Evolutionary conservation across 2,113 vertebrate species (phyloP).

Genomic region (Oryzias celebensis): DNA sequence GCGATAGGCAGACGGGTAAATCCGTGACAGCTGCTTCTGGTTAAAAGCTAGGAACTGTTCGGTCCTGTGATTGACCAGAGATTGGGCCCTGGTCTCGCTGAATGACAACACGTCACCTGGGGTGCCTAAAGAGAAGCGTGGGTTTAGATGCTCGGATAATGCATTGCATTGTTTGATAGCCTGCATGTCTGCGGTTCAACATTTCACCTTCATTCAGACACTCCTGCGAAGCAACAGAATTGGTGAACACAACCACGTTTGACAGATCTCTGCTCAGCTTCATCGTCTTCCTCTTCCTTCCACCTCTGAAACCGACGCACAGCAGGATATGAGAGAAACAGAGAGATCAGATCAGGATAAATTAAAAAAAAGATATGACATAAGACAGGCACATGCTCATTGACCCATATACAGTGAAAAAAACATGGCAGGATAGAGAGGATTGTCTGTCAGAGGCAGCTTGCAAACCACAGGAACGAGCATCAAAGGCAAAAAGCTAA

Average conservation of each 20-base stretch:
- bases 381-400: background rate
- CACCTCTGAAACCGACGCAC: slow-evolving; percentile 70
- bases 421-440: slow-evolving; percentile 14
- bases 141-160: background rate
- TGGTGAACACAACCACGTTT: slow-evolving; percentile 93
- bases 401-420: slow-evolving; percentile 21
- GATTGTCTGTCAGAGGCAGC: slow-evolving; percentile 44
- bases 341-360: background rate
- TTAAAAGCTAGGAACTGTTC: slow-evolving; percentile 93
- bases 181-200: background rate
- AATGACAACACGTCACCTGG: slow-evolving; percentile 92
- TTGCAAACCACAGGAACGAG: slow-evolving; percentile 44
- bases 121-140: slow-evolving; percentile 77
- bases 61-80: slow-evolving; percentile 88
- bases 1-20: slow-evolving; percentile 96
- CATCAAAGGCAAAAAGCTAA: slow-evolving; percentile 56
- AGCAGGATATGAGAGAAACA: slow-evolving; percentile 21
- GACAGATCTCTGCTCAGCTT: slow-evolving; percentile 95
- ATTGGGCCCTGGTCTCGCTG: slow-evolving; percentile 92
- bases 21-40: slow-evolving; percentile 92
- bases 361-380: background rate
- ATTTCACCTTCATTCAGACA: slow-evolving; percentile 88
- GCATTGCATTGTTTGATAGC: slow-evolving; percentile 3
- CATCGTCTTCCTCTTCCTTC: slow-evolving; percentile 89
- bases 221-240: slow-evolving; percentile 92